Percentiles rank a stretch among this genome's conserved stretches.
These are phyloP conservation scores for Aricia artaxerxes DNA, from an alignment of 2,888 invertebrate species.

Conservation along the genomic window DNA sequence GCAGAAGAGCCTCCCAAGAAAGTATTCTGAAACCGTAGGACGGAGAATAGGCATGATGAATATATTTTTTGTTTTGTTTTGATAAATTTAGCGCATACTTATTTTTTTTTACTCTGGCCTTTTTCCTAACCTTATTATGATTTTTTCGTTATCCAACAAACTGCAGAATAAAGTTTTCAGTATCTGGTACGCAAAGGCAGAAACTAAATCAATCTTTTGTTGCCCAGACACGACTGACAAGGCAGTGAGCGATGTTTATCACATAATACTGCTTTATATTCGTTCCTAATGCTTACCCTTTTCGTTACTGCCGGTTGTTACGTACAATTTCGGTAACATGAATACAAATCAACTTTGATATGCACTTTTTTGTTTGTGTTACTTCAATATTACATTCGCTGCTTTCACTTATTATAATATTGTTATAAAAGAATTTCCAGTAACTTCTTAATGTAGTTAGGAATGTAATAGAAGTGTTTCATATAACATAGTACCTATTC, in stretches of 20 bases:
- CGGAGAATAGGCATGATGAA: too few species aligned
- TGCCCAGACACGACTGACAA: background rate
- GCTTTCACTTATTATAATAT: constrained; percentile 17
- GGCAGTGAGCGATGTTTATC: background rate
- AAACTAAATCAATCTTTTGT: too few species aligned
- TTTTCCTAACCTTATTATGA: too few species aligned
- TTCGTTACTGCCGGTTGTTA: constrained; percentile 49
- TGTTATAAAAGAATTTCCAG: background rate
- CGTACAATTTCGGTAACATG: constrained; percentile 46
- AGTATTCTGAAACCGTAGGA: too few species aligned
- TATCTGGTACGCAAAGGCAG: too few species aligned
- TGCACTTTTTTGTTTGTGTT: constrained; percentile 22
- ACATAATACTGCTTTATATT: constrained; percentile 21
- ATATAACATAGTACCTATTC: background rate
- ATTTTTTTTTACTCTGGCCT: too few species aligned
- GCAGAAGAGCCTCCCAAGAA: too few species aligned
- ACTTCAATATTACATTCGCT: background rate
- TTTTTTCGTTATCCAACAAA: too few species aligned
- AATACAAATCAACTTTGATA: constrained; percentile 47
- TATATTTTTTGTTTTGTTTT: too few species aligned
- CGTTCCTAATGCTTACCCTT: constrained; percentile 37
- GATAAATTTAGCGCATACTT: too few species aligned
- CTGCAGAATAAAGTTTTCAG: too few species aligned
- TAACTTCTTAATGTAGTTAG: background rate
- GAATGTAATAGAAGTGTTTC: background rate